Percentiles rank a stretch among this genome's conserved stretches.
Conservation (phyloP, 1,140 invertebrate species). For the Drosophila obscura region DNA sequence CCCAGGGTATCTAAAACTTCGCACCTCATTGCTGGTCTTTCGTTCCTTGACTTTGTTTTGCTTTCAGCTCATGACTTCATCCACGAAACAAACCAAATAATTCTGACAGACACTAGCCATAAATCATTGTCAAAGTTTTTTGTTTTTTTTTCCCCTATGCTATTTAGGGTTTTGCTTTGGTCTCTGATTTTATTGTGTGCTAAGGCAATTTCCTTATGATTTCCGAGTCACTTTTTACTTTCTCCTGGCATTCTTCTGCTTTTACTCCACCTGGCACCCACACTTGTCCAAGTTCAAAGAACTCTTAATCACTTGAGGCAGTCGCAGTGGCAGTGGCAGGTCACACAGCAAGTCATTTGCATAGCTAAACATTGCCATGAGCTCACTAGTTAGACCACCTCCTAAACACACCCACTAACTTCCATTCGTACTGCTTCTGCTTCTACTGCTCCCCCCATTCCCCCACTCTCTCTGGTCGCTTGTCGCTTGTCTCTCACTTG, state of each 20-base stretch:
- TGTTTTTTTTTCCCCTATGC: not conserved
- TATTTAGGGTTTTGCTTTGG: slow-evolving; percentile 35
- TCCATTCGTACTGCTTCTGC: not conserved
- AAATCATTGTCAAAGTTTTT: slow-evolving; percentile 64
- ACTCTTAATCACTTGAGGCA: slow-evolving; percentile 27
- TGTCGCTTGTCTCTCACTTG: slow-evolving; percentile 50
- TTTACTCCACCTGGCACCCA: too few species aligned
- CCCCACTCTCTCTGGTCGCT: not conserved
- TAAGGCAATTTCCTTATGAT: slow-evolving; percentile 41
- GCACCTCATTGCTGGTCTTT: not conserved
- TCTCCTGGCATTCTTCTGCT: slow-evolving; percentile 23
- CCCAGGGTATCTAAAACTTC: not conserved
- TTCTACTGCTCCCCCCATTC: not conserved
- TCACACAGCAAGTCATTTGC: slow-evolving; percentile 54
- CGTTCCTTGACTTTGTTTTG: not conserved
- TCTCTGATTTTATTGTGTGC: slow-evolving; percentile 41
- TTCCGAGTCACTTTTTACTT: slow-evolving; percentile 43
- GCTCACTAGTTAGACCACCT: slow-evolving; percentile 22
- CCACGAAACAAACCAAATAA: slow-evolving; percentile 43
- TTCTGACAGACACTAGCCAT: slow-evolving; percentile 54
- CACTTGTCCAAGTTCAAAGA: slow-evolving; percentile 40
- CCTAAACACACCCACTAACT: slow-evolving; percentile 1
- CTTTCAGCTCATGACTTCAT: slow-evolving; percentile 62
- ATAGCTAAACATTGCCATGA: slow-evolving; percentile 26
- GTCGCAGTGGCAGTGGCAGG: not conserved